Base-by-base conservation (phyloP, 1,140 invertebrate species). In the Mercenaria mercenaria region DNA sequence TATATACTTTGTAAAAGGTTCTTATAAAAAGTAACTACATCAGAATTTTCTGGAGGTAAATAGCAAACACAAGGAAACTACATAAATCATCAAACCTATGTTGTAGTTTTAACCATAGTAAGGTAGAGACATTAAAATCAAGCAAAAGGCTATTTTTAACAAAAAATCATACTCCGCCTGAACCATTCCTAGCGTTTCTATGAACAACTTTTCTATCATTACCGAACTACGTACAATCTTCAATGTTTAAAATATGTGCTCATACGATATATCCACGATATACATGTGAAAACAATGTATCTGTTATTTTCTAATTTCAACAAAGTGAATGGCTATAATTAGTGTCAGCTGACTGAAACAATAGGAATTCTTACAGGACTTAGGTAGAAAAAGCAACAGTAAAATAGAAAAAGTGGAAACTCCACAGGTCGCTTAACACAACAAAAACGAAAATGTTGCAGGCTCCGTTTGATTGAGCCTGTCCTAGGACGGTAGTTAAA, bases 131-230 rank as follows among this genome's bases (percentile, higher is more conserved):
- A 43, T 90, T 34, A 50, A 74, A 86, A 13, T n/a, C 29, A 34
- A 61, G 43, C 37, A 20, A 52, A 23, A 90, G 39, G 29, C 43
- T n/a, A 86, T 81, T 64, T 1, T 59, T 43, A 3, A 86, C 34
- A 23, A 90, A 64, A 76, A 86, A 50, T n/a, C 89, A 82, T 23
- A 86, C 83, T 2, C 83, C 83, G 10, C 82, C 82, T 11, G 82
- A 86, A 34, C 89, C 82, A 13, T 47, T 86, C 50, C 59, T 81
- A n/a, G 89, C 89, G 26, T 50, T 61, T 1, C 61, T n/a, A 64
- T 90, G 89, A 20, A 90, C 61, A 47, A 72, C 15, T 41, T 29
- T 81, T 20, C 89, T 37, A 39, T 90, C 86, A 64, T 81, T 23
- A 11, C 83, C 82, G 80, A 50, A 86, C 74, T 59, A 90, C 6